Percentiles rank a stretch among this genome's conserved stretches.
These are phyloP conservation scores for Rhinoptilus africanus DNA, from an alignment of 2,113 vertebrate genomes.

Conservation along the genomic window DNA sequence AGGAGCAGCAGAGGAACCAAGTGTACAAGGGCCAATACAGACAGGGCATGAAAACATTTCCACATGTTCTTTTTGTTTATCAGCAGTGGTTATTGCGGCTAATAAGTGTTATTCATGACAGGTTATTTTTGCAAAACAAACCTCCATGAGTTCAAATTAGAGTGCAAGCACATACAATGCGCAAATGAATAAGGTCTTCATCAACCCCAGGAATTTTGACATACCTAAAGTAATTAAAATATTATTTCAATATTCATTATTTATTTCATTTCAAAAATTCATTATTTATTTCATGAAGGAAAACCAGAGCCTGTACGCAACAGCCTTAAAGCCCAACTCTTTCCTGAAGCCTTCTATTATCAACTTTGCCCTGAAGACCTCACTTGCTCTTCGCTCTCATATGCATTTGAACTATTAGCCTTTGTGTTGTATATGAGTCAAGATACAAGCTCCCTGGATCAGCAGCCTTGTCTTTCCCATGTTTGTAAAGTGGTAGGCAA, in stretches of 20 bases:
- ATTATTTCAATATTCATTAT: too few species aligned
- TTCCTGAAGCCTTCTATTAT: background rate
- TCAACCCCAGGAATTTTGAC: background rate
- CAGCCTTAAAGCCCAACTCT: background rate
- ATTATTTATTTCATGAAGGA: background rate
- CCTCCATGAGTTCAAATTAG: background rate
- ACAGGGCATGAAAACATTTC: accelerated
- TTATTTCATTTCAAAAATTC: background rate
- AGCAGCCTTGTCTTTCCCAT: background rate
- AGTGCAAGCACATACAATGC: background rate
- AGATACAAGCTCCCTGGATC: background rate
- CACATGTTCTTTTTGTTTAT: background rate
- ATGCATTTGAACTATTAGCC: slow-evolving; percentile 20
- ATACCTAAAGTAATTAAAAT: background rate
- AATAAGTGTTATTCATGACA: background rate
- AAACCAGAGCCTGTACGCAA: background rate
- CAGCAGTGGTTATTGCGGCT: background rate
- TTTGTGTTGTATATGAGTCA: background rate
- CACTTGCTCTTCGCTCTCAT: background rate
- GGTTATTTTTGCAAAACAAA: background rate
- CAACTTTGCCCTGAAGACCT: background rate
- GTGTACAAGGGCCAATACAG: background rate
- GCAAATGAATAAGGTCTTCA: background rate
- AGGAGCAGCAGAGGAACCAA: background rate
- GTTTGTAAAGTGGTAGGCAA: background rate